These are phyloP conservation scores for Neocrepidodera transversa DNA, from an alignment of 2,888 invertebrate species.

Conservation along the genomic window DNA sequence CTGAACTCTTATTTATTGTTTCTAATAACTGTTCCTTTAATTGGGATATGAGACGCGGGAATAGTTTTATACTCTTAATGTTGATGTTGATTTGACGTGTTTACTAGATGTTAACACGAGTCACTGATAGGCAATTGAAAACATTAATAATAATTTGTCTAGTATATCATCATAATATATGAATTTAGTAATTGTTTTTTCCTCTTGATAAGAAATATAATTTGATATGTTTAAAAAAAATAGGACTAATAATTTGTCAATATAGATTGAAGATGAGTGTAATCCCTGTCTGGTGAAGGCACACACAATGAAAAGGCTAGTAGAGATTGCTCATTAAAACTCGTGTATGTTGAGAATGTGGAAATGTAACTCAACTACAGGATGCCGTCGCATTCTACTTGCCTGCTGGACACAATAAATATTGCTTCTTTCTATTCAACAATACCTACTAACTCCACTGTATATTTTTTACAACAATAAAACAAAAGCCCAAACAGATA, in stretches of 20 bases:
- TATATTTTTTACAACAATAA: slow-evolving; percentile 56
- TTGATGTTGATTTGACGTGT: slow-evolving; percentile 27
- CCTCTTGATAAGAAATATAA: too few species aligned
- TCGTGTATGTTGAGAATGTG: slow-evolving; percentile 61
- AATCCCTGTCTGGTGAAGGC: slow-evolving; percentile 42
- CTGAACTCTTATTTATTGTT: slow-evolving; percentile 56
- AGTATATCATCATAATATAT: too few species aligned
- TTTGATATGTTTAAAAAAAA: background rate
- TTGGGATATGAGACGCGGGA: slow-evolving; percentile 46
- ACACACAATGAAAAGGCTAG: slow-evolving; percentile 44
- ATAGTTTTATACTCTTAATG: slow-evolving; percentile 34
- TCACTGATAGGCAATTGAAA: slow-evolving; percentile 6
- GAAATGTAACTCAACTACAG: slow-evolving; percentile 58
- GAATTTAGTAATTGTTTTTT: too few species aligned
- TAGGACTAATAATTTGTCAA: slow-evolving; percentile 8
- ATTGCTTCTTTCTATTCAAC: slow-evolving; percentile 58
- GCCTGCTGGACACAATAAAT: slow-evolving; percentile 60
- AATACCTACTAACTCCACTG: slow-evolving; percentile 57
- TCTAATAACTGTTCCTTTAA: slow-evolving; percentile 56
- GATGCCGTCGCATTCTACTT: slow-evolving; percentile 58
- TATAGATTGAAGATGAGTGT: slow-evolving; percentile 36
- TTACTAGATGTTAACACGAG: slow-evolving; percentile 28
- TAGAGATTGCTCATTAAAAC: slow-evolving; percentile 59
- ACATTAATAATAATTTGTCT: too few species aligned
- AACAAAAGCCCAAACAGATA: slow-evolving; percentile 19